A percentile compares a stretch with the other conserved stretches of the same genome.
Conservation (phyloP, 2,888 invertebrate species). For the Danaus chrysippus region DNA sequence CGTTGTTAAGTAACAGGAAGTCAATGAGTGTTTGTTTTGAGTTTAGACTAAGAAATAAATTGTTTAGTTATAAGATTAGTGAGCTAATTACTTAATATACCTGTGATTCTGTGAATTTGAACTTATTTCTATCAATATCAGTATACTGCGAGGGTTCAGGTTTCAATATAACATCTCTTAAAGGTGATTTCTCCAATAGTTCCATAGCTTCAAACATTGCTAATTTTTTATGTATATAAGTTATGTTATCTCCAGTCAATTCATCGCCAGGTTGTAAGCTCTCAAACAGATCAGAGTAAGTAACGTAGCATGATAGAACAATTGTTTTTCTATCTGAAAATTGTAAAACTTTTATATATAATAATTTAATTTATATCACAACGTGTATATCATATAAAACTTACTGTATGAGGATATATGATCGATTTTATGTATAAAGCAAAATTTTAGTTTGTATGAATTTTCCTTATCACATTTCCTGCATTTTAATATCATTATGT, state of each 20-base stretch:
- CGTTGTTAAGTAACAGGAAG: too few relatives aligned
- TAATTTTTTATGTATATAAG: slow-evolving; percentile 70
- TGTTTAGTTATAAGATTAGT: too few relatives aligned
- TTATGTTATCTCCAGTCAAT: slow-evolving; percentile 48
- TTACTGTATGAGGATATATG: background rate
- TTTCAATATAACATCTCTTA: slow-evolving; percentile 78
- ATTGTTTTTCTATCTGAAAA: slow-evolving; percentile 60
- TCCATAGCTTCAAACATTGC: slow-evolving; percentile 82
- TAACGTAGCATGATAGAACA: slow-evolving; percentile 56
- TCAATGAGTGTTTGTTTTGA: too few relatives aligned
- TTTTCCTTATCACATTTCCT: slow-evolving; percentile 50
- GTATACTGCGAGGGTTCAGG: slow-evolving; percentile 73
- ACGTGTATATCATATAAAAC: background rate
- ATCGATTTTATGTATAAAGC: slow-evolving; percentile 53
- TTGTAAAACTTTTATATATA: background rate
- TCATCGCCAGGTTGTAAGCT: slow-evolving; percentile 51
- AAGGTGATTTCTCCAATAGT: slow-evolving; percentile 78
- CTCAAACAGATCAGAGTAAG: slow-evolving; percentile 59
- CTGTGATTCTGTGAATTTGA: slow-evolving; percentile 45
- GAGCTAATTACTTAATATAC: slow-evolving; percentile 36
- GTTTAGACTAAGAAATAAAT: too few relatives aligned
- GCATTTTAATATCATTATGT: slow-evolving; percentile 50
- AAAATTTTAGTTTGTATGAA: slow-evolving; percentile 50
- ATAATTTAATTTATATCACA: background rate
- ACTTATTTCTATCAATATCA: slow-evolving; percentile 29